These are phyloP conservation scores for Cettia cetti DNA, from an alignment of 2,113 vertebrate genomes.

Conservation along the genomic window DNA sequence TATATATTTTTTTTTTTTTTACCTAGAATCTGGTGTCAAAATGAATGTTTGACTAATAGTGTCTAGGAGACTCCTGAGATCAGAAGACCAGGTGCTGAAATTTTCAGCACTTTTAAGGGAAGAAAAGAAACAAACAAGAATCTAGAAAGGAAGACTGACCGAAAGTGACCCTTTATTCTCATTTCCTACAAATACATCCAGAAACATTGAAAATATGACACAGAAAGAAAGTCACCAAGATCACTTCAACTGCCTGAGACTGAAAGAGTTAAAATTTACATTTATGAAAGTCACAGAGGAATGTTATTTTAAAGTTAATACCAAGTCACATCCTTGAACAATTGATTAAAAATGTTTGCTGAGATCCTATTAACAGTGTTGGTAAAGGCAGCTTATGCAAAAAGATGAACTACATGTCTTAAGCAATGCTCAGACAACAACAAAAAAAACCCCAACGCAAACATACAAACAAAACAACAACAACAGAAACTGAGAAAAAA, in stretches of 20 bases:
- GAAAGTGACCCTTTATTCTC: background rate
- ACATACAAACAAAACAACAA: background rate
- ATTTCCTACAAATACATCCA: background rate
- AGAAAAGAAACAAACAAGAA: background rate
- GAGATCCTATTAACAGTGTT: background rate
- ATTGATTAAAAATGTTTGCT: background rate
- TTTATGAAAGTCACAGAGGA: background rate
- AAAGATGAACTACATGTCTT: background rate
- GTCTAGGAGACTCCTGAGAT: background rate
- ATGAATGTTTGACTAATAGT: background rate
- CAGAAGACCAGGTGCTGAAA: background rate
- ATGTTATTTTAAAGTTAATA: background rate
- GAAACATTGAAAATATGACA: background rate
- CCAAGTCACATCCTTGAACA: background rate
- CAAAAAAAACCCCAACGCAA: background rate
- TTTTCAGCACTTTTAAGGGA: background rate
- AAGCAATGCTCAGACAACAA: background rate
- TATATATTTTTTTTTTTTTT: fast-evolving
- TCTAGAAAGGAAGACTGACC: background rate
- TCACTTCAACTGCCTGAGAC: background rate
- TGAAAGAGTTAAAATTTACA: background rate
- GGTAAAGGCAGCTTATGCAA: background rate
- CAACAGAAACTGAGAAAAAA: background rate
- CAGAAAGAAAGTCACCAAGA: background rate
- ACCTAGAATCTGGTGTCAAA: background rate